Base-by-base conservation (phyloP, 2,113 vertebrate species). In the Notothenia rossii region DNA sequence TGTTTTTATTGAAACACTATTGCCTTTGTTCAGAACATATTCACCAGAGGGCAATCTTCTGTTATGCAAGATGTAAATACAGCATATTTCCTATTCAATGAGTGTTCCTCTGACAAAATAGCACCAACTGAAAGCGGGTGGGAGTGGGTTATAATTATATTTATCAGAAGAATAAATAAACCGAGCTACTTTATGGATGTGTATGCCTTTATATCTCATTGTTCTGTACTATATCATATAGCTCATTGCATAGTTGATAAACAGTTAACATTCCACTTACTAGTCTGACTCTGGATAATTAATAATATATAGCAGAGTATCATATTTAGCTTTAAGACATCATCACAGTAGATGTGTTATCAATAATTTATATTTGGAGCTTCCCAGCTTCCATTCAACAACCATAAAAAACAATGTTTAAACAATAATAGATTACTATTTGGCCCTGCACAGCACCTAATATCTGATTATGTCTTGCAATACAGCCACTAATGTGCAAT, bases 401-500 rank as follows among this genome's bases (percentile, higher is more conserved):
- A 36, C 18, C 20, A 43, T 15, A 51, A 4, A 45, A 67, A 54
- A 61, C 36, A 40, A 54, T 54, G 33, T 69, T 45, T 4, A 65
- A 56, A 43, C n/a, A 33, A 10, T 49, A 40, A 18, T 11, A 51
- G 20, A 45, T 45, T 43, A 60, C 29, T 10, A 77, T 65, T 50
- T 33, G 64, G 29, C 33, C 29, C 17, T 25, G 20, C 25, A 17
- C 15, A 59, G 64, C n/a, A 58, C 50, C 20, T 43, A 53, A 61
- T 72, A 56, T 45, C 51, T 40, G 12, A 58, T 46, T 62, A 64
- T 72, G 75, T 75, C 67, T 62, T 75, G 54, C 70, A 70, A 20
- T 13, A 36, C n/a, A 67, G 11, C 14, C 62, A 61, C 48, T 73
- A 51, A 18, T 55, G 58, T 61, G 53, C 8, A 15, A 50, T 61